phyloP scores from a whole-genome alignment of 1,140 invertebrate genomes.

The Caenorhabditis inopinata region DNA sequence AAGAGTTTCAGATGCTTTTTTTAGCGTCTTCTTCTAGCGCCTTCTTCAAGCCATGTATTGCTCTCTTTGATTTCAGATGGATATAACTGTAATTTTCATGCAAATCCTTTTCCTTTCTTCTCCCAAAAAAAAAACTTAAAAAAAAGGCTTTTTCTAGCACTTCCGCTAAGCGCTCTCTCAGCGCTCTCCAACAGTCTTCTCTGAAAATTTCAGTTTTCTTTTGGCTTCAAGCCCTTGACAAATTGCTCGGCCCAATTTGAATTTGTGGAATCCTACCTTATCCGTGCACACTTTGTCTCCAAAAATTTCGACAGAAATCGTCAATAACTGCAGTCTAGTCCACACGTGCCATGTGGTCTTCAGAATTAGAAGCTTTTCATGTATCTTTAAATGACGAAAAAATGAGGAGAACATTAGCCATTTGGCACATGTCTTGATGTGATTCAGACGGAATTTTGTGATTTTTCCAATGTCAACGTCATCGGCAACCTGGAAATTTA shows the following conservation, averaged over 20 bases:
- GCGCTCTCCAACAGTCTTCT: no score
- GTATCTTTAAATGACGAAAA: not conserved
- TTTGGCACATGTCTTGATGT: not conserved
- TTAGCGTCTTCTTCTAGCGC: no score
- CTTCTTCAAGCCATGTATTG: no score
- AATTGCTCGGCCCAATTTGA: no score
- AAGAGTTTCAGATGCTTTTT: no score
- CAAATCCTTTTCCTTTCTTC: no score
- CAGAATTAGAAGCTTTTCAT: not conserved
- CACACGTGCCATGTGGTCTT: constrained; percentile 4
- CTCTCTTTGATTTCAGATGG: no score
- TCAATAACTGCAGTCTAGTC: not conserved
- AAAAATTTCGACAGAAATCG: not conserved
- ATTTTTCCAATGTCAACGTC: not conserved
- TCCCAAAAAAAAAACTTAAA: no score
- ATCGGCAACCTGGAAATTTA: not conserved
- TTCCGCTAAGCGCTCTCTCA: no score
- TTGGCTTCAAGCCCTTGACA: not conserved
- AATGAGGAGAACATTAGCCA: not conserved
- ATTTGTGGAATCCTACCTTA: not conserved
- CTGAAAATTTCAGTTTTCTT: not conserved
- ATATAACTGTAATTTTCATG: no score
- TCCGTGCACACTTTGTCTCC: not conserved
- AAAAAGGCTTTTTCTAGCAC: no score
- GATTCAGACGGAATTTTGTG: not conserved